Base-by-base conservation (phyloP, 2,888 invertebrate genomes). In the Chesias legatella region DNA sequence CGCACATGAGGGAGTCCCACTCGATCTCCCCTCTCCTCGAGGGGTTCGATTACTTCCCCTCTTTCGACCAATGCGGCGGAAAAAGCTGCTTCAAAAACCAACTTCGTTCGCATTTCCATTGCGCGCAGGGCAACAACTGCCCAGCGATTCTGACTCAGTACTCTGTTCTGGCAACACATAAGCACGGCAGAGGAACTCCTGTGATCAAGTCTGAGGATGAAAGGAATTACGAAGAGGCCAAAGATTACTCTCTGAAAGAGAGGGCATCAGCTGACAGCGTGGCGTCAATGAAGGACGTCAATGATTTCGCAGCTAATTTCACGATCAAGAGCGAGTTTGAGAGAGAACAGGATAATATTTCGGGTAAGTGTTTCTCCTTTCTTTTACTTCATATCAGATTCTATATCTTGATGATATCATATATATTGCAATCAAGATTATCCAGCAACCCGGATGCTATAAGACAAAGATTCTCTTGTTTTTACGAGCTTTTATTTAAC, bases 1-100 rank as follows among this genome's bases (percentile, higher is more conserved):
- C 94, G 58, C 97, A 97, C 68, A 92, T 95, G 75, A 92, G 94
- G 62, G 96, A 96, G 73, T 95, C 94, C 60, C 97, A 97, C 74
- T 94, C 94, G 50, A 92, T 94, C 56, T 91, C 93, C 27, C 94
- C 94, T 56, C 93, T 97, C 36, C 80, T 95, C 23, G 94, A 96
- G 32, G 95, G 95, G 0, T 97, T 95, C 66, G 94, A 95, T 47
- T 95, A 95, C 74, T 97, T 94, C 73, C 67, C 89, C 85, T 80
- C 82, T 0, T 86, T 67, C 44, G 89, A 89, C 7, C 88, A 88
- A 26, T 89, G 89, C 32, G 88, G 86, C 6, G 85, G 84, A 22
- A 84, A 86, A 49, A 85, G 86, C 39, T 88, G 88, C 39, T 88
- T 83, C 47, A 88, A 88, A 45, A 88, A 88, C 44, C 88, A 88